Evolutionary conservation across 2,113 vertebrate species (phyloP), one percentile per base, ranked within the genome.

Genomic region (Leucoraja erinaceus): DNA sequence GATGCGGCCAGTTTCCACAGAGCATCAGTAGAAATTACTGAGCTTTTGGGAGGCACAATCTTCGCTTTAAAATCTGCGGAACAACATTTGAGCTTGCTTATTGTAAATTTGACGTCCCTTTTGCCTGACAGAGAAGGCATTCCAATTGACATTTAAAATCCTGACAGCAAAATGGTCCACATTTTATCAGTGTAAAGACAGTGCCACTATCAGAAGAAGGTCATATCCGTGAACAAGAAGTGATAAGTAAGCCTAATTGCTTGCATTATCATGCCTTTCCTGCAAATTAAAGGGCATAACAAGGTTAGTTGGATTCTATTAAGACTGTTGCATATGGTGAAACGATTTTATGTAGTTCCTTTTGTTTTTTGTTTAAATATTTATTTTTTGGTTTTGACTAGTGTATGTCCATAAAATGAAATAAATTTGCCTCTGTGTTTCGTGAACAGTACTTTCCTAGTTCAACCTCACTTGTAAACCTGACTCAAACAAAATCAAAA

Each of bases 391-490:
- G 3, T 91, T 70, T 11, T 38, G 7, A 18, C 20, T 72, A 20
- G 11, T 28, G 59, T 31, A 18, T 54, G 0, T 9, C 59, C 22
- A 63, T 10, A 63, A 88, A 31, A 31, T 54, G 33, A 54, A 91
- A 72, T 20, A 91, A 74, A 74, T 72, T 91, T 38, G 72, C 33
- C 54, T 56, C 31, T 22, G 63, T 1, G 4, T 93, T 90, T 93
- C 18, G 38, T 47, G 66, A 0, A 0, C 83, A 4, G 33, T 94
- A 16, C 93, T 88, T 56, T 18, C 93, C 94, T 94, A 31, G 93
- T 66, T 66, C 93, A 93, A 93, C n/a, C 93, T 78, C 84, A 59
- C 90, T 94, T 93, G 93, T 74, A 66, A 72, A 33, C 38, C 66
- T 74, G 63, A 74, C 11, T 72, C 66, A 72, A 91, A 28, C 54